These are phyloP conservation scores for Zele albiditarsus DNA, from an alignment of 2,888 invertebrate species.

Conservation along the genomic window DNA sequence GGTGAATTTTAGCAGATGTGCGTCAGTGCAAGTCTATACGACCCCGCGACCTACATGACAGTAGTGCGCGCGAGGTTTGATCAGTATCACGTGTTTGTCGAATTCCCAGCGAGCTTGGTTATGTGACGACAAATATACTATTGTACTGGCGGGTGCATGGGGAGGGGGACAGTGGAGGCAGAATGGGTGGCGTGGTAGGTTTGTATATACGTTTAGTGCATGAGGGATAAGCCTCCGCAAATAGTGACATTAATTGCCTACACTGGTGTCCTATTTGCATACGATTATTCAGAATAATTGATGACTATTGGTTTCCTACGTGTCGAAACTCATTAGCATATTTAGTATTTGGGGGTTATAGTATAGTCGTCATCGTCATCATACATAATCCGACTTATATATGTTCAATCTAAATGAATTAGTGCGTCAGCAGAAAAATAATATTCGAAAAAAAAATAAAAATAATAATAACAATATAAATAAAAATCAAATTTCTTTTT, in stretches of 20 bases:
- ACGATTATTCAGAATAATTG: slow-evolving; percentile 71
- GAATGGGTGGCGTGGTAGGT: slow-evolving; percentile 35
- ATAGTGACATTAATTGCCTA: slow-evolving; percentile 70
- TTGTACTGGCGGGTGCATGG: slow-evolving; percentile 10
- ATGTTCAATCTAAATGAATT: background rate
- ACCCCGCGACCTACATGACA: slow-evolving; percentile 55
- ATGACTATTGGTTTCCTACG: slow-evolving; percentile 67
- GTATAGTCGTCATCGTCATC: slow-evolving; percentile 15
- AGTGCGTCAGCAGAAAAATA: background rate
- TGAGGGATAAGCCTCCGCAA: slow-evolving; percentile 67
- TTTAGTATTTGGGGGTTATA: slow-evolving; percentile 54
- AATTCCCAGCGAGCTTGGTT: slow-evolving; percentile 50
- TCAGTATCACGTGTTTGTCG: slow-evolving; percentile 59
- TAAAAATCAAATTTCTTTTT: background rate
- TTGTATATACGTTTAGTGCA: slow-evolving; percentile 51
- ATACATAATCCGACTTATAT: slow-evolving; percentile 11
- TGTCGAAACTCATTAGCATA: slow-evolving; percentile 68
- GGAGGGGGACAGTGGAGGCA: background rate
- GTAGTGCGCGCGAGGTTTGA: slow-evolving; percentile 48
- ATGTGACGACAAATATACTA: slow-evolving; percentile 57
- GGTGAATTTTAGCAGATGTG: slow-evolving; percentile 32
- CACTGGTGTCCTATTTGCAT: slow-evolving; percentile 67
- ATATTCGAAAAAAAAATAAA: background rate
- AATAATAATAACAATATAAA: background rate
- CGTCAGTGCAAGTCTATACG: background rate